Evolutionary conservation across 1,140 invertebrate species (phyloP).

Genomic region (Bombus soroeensis): DNA sequence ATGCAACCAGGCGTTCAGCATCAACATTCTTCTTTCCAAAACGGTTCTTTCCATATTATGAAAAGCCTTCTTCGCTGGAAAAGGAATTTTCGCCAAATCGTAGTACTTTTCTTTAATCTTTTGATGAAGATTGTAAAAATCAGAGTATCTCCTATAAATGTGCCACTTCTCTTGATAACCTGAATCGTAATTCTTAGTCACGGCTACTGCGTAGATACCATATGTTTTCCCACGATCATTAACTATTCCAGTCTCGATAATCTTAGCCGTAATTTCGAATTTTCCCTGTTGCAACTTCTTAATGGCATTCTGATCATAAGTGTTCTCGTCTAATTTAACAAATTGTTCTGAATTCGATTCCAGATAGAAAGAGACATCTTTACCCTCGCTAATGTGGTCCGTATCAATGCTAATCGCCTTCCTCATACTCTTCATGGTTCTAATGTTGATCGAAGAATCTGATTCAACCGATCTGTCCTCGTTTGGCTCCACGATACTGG

Average conservation of each 20-base stretch:
- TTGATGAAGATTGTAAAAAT: slow-evolving; percentile 94
- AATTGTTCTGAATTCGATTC: slow-evolving; percentile 73
- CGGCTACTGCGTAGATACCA: slow-evolving; percentile 94
- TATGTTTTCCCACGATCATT: slow-evolving; percentile 92
- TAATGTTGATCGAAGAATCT: slow-evolving; percentile 33
- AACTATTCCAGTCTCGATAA: slow-evolving; percentile 90
- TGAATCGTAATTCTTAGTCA: slow-evolving; percentile 86
- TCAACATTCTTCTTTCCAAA: slow-evolving; percentile 92
- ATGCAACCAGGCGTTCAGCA: slow-evolving; percentile 92
- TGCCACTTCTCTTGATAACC: slow-evolving; percentile 90
- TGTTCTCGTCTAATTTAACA: slow-evolving; percentile 72
- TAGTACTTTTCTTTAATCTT: slow-evolving; percentile 92
- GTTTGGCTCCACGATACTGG: slow-evolving; percentile 58
- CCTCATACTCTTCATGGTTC: slow-evolving; percentile 55
- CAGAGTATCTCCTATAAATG: slow-evolving; percentile 93
- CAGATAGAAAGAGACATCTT: slow-evolving; percentile 68
- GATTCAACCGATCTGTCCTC: slow-evolving; percentile 55
- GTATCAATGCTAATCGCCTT: slow-evolving; percentile 65
- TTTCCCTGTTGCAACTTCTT: slow-evolving; percentile 85
- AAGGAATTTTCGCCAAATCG: slow-evolving; percentile 90
- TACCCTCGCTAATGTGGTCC: slow-evolving; percentile 67
- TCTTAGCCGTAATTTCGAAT: slow-evolving; percentile 86
- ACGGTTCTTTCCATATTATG: slow-evolving; percentile 95
- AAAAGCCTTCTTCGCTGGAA: slow-evolving; percentile 97
- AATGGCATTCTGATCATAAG: slow-evolving; percentile 77